Base-by-base conservation (phyloP, 2,113 vertebrate species). In the Romanogobio albipinnatus region DNA sequence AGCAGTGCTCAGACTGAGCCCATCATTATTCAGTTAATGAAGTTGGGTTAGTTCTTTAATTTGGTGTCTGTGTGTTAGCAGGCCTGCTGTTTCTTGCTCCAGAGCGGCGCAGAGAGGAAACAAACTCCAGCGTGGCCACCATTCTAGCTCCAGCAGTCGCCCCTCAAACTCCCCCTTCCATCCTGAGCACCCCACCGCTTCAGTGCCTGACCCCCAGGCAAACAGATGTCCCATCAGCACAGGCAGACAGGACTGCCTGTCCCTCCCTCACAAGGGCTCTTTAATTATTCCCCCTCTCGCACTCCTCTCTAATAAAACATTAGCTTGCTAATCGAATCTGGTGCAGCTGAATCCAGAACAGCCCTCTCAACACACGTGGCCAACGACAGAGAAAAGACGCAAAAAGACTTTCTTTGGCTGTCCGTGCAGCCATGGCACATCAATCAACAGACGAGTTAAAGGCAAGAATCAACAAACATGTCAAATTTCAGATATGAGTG, bases 171-270 rank as follows among this genome's bases (percentile, higher is more conserved):
- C 85, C 84, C 84, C 66, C 70, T 86, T 87, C 59, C 29, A 43
- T 75, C 43, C 66, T 47, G 33, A 80, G 82, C 71, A 70, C 79
- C 66, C 82, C 84, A 83, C 80, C 68, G 78, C 66, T 83, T 88
- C 83, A 78, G 87, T 70, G 85, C 84, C 82, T 91, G 89, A 89
- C 90, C 90, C 91, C 82, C 83, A 89, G 91, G 92, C 91, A 91
- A 93, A 93, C 94, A 94, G 92, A 95, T 94, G 93, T 91, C 92
- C 91, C 90, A 86, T 85, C 89, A 89, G 86, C 77, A 86, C 86
- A 56, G 76, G 83, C 83, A 82, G 82, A 71, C 76, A 85, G 56
- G 85, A 81, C 81, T 83, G 70, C 76, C 68, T 83, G 80, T 79
- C 88, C 64, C 64, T 82, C 87, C 86, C 87, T 86, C 75, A 86